Evolutionary conservation across 2,797 vertebrate species (phyloP), one percentile per base, ranked within the genome.

Genomic region (Manis crassicaudata): DNA sequence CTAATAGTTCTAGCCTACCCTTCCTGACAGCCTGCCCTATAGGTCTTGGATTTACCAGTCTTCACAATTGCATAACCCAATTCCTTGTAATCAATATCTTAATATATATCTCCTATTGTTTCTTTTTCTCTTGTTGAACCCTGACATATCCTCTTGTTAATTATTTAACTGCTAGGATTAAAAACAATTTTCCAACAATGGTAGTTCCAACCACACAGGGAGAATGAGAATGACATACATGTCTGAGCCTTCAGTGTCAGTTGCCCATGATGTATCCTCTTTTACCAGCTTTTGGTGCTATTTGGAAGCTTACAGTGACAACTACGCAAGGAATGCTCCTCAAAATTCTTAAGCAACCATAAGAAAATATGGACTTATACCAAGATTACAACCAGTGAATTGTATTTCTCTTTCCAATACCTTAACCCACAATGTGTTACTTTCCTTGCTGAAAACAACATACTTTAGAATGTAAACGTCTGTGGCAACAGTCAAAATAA

Each of bases 261-360:
- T 29, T 62, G 29, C 13, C 18, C 29, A n/a, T 37, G 67, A 90
- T 60, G 70, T 76, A 37, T 56, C 46, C 43, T 89, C 46, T 92
- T 70, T 52, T 82, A 80, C 85, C 89, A 77, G 65, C 96, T 72
- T 82, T 88, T 89, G 96, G 86, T 54, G 16, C 54, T 37, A 58
- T 17, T 27, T 68, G 62, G 67, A 94, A 75, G 2, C 81, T 86
- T 29, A 81, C 35, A 63, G 27, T 20, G 29, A 73, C 16, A 18
- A 67, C 16, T 29, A 16, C 46, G 87, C 37, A 72, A 87, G 46
- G 56, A 86, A 72, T 5, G 0, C 25, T 40, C 25, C 56, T 54
- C 9, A 70, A 32, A n/a, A 18, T 76, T 58, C 27, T 90, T 43
- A 9, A 62, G 21, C 37, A 85, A 52, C 70, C 68, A 77, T 8